Percentiles rank a stretch among this genome's conserved stretches.
These are phyloP conservation scores for Gallinago undulata DNA, from an alignment of 2,113 vertebrate species.

Conservation along the genomic window DNA sequence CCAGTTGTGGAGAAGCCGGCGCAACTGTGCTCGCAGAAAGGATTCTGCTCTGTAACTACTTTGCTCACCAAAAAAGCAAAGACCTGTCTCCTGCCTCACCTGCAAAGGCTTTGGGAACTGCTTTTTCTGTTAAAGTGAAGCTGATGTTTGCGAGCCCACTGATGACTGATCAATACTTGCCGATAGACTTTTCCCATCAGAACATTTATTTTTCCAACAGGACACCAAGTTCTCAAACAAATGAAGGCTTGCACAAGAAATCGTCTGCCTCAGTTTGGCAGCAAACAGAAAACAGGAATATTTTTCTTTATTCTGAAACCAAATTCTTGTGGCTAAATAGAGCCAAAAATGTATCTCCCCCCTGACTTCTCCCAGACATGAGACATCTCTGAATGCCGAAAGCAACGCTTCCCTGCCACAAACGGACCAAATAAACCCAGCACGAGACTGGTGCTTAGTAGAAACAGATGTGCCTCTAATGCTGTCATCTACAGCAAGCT, in stretches of 20 bases:
- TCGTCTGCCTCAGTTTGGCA: slow-evolving; percentile 20
- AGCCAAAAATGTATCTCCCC: slow-evolving; percentile 41
- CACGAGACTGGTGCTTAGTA: slow-evolving; percentile 19
- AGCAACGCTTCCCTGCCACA: background rate
- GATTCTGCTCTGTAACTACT: background rate
- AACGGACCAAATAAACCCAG: slow-evolving; percentile 46
- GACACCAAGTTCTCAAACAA: slow-evolving; percentile 1
- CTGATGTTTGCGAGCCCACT: background rate
- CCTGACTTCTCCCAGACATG: background rate
- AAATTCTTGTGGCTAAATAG: slow-evolving; percentile 47
- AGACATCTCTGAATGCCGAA: background rate
- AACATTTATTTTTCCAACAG: slow-evolving; percentile 35
- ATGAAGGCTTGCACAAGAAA: slow-evolving; percentile 27
- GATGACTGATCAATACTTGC: background rate
- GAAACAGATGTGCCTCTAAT: slow-evolving; percentile 19
- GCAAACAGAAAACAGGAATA: background rate
- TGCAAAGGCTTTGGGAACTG: background rate
- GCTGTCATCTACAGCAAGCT: slow-evolving; percentile 37
- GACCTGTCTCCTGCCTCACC: background rate
- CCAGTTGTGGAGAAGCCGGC: fast-evolving
- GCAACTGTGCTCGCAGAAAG: background rate
- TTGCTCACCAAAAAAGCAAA: background rate
- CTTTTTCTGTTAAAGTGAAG: background rate
- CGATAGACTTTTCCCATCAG: background rate
- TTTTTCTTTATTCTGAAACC: slow-evolving; percentile 39